Conservation (phyloP, 2,888 invertebrate genomes). For the Drosophila maculinotata region DNA sequence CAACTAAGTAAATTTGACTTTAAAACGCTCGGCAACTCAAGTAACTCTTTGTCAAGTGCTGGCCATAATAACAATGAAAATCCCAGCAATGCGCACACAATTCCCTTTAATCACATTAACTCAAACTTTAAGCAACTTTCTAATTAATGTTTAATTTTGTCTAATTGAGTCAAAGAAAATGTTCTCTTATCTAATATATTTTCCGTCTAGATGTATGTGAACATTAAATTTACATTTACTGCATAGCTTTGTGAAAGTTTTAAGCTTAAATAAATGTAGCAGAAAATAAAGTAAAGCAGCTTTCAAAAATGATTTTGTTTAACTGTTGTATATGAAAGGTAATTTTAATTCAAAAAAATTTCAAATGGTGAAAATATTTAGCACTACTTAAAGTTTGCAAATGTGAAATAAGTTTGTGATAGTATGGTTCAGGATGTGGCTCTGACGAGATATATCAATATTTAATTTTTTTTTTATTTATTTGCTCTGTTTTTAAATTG, state of each 20-base stretch:
- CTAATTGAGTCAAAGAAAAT: constrained; percentile 56
- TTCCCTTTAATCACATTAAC: constrained; percentile 39
- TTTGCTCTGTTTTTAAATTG: no score
- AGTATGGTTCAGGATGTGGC: background rate
- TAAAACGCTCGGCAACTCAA: constrained; percentile 4
- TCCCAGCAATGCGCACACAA: constrained; percentile 38
- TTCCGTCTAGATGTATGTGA: background rate
- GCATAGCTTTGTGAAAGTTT: constrained; percentile 8
- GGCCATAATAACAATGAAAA: constrained; percentile 11
- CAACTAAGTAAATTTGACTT: constrained; percentile 23
- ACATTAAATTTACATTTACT: background rate
- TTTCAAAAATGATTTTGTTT: constrained; percentile 6
- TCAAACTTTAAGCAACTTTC: constrained; percentile 34
- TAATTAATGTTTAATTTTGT: constrained; percentile 65
- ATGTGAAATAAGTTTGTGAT: background rate
- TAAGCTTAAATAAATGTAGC: constrained; percentile 10
- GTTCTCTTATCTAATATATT: background rate
- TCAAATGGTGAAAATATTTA: constrained; percentile 6
- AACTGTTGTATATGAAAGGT: background rate
- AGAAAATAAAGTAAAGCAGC: constrained; percentile 15
- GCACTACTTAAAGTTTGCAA: constrained; percentile 4
- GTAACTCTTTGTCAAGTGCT: background rate
- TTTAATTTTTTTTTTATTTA: no score
- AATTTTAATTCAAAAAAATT: background rate
- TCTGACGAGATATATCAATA: no score